phyloP scores from a whole-genome alignment of 1,140 invertebrate species.

The Ips typographus region DNA sequence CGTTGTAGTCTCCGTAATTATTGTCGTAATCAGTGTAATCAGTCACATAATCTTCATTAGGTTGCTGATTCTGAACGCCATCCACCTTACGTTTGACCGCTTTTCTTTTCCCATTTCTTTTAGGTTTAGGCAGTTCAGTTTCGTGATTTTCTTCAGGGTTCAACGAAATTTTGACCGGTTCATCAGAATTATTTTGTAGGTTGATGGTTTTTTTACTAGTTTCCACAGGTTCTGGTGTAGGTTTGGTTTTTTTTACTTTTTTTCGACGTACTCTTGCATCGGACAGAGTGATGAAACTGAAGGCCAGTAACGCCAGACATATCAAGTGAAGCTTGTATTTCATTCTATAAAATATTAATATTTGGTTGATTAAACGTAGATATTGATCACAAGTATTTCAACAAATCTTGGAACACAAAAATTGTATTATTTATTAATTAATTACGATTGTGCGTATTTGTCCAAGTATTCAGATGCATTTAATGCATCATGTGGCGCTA shows the following conservation, averaged over 20 bases:
- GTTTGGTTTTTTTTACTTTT: slow-evolving; percentile 27
- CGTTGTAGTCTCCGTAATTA: slow-evolving; percentile 31
- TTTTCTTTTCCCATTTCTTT: slow-evolving; percentile 9
- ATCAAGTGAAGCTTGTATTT: slow-evolving; percentile 19
- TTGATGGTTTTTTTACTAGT: neutral
- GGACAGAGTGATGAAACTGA: slow-evolving; percentile 27
- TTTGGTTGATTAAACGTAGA: no score
- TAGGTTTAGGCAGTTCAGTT: neutral
- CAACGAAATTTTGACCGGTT: no score
- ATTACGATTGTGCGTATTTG: no score
- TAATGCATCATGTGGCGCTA: neutral
- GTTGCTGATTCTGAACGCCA: slow-evolving; percentile 42
- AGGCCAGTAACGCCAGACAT: slow-evolving; percentile 19
- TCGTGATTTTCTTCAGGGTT: no score
- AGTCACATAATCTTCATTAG: slow-evolving; percentile 34
- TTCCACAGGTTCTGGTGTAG: neutral
- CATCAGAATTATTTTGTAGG: no score
- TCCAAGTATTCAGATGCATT: neutral
- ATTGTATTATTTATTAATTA: no score
- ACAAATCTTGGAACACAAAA: no score
- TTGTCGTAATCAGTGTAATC: slow-evolving; percentile 31
- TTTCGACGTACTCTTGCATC: slow-evolving; percentile 41
- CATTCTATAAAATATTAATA: slow-evolving; percentile 29
- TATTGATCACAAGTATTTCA: no score
- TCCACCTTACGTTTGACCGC: slow-evolving; percentile 19